Percentiles rank a stretch among this genome's conserved stretches.
Evolutionary conservation across 2,113 vertebrate species (phyloP).

Genomic region (Neogobius melanostomus): DNA sequence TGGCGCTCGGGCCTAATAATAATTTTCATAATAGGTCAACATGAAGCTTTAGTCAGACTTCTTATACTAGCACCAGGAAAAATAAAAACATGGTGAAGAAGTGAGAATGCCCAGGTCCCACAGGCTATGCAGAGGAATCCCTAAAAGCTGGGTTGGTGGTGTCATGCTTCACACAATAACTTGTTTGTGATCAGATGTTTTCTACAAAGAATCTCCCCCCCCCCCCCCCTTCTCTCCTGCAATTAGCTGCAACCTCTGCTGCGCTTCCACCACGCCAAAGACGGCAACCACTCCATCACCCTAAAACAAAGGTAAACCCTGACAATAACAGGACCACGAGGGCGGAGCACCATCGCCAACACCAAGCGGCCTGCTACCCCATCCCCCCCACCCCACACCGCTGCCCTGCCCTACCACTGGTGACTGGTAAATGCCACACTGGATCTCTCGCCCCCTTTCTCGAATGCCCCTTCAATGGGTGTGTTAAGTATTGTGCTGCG

Average conservation of each 20-base stretch:
- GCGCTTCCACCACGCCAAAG: conserved; percentile 47
- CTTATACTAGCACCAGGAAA: too few relatives aligned
- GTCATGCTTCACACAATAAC: too few relatives aligned
- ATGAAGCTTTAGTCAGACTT: too few relatives aligned
- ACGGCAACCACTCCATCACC: conserved; percentile 61
- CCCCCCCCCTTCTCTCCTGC: too few relatives aligned
- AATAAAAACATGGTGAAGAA: too few relatives aligned
- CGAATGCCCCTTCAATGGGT: conserved; percentile 65
- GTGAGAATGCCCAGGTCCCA: too few relatives aligned
- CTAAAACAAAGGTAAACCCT: conserved; percentile 72
- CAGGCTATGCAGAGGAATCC: too few relatives aligned
- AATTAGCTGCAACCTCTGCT: conserved; percentile 55
- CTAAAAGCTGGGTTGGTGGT: too few relatives aligned
- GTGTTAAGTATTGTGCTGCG: conserved; percentile 80
- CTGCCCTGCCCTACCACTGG: conserved; percentile 55
- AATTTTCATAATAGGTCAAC: too few relatives aligned
- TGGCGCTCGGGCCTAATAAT: too few relatives aligned
- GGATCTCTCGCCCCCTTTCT: conserved; percentile 69
- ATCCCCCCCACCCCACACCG: conserved; percentile 18
- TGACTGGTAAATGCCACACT: conserved; percentile 78
- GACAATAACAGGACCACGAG: conserved; percentile 63
- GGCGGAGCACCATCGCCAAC: conserved; percentile 61
- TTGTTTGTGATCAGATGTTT: too few relatives aligned
- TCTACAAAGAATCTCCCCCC: neutral
- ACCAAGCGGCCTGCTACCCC: conserved; percentile 15